Evolutionary conservation across 2,113 vertebrate species (phyloP).

Genomic region (Macquaria ambigua): DNA sequence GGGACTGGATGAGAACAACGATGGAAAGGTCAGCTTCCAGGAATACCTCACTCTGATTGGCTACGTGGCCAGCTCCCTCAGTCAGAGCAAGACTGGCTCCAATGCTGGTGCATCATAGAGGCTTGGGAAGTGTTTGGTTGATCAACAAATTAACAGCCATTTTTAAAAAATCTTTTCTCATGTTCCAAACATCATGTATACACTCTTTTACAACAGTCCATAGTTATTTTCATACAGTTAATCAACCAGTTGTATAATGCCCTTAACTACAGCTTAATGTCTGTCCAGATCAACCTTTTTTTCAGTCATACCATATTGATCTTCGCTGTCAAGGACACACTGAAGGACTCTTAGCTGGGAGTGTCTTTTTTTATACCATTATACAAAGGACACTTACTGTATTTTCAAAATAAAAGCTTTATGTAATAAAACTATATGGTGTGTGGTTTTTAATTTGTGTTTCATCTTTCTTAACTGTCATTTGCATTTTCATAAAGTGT

Average conservation of each 20-base stretch:
- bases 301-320: slow-evolving; percentile 22
- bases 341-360: slow-evolving; percentile 61
- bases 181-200: slow-evolving; percentile 6
- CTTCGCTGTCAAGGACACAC: slow-evolving; percentile 18
- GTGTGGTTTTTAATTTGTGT: neutral
- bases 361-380: slow-evolving; percentile 33
- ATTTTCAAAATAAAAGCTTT: slow-evolving; percentile 75
- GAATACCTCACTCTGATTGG: slow-evolving; percentile 83
- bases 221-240: slow-evolving; percentile 18
- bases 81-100: slow-evolving; percentile 45
- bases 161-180: neutral
- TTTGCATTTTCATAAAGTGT: neutral
- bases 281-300: slow-evolving; percentile 26
- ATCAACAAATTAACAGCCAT: slow-evolving; percentile 5
- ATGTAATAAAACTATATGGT: slow-evolving; percentile 35
- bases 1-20: slow-evolving; percentile 78
- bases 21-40: slow-evolving; percentile 83
- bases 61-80: slow-evolving; percentile 76
- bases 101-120: slow-evolving; percentile 55
- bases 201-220: neutral
- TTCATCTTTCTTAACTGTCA: neutral
- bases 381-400: slow-evolving; percentile 43
- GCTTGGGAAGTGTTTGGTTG: slow-evolving; percentile 2
- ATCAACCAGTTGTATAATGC: slow-evolving; percentile 16
- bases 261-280: slow-evolving; percentile 22